These are phyloP conservation scores for Cephalopachus bancanus DNA, from an alignment of 2,797 vertebrate species.

Conservation along the genomic window DNA sequence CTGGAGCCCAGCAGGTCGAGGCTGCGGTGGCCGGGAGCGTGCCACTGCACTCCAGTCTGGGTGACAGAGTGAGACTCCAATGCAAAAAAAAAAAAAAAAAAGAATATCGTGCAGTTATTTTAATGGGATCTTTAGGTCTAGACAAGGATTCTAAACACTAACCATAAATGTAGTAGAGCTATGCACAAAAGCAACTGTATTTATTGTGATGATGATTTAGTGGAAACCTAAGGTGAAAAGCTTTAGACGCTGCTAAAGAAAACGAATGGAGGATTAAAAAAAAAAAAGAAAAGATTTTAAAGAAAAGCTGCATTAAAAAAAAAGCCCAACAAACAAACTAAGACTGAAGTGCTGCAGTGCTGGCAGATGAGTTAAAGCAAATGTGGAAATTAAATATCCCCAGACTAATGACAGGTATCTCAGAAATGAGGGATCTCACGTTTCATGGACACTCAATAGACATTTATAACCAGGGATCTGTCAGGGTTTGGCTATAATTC, in stretches of 20 bases:
- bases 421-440: not conserved
- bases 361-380: slow-evolving; percentile 39
- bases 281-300: slow-evolving; percentile 9
- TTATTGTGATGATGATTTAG: not conserved
- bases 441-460: not conserved
- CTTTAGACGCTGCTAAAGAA: slow-evolving; percentile 17
- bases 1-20: too few relatives aligned
- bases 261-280: not conserved
- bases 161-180: not conserved
- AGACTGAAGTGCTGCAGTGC: not conserved
- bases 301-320: slow-evolving; percentile 11
- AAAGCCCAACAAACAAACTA: not conserved
- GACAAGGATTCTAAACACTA: not conserved
- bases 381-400: not conserved
- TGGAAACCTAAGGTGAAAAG: not conserved
- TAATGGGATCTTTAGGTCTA: not conserved
- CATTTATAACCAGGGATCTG: not conserved
- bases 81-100: not conserved
- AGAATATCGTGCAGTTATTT: not conserved
- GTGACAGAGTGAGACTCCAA: not conserved
- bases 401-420: not conserved
- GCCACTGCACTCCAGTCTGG: too few relatives aligned
- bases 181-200: not conserved
- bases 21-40: too few relatives aligned
- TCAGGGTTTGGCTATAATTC: slow-evolving; percentile 28